Base-by-base conservation (phyloP, 2,797 vertebrate genomes). In the Monodelphis domestica region DNA sequence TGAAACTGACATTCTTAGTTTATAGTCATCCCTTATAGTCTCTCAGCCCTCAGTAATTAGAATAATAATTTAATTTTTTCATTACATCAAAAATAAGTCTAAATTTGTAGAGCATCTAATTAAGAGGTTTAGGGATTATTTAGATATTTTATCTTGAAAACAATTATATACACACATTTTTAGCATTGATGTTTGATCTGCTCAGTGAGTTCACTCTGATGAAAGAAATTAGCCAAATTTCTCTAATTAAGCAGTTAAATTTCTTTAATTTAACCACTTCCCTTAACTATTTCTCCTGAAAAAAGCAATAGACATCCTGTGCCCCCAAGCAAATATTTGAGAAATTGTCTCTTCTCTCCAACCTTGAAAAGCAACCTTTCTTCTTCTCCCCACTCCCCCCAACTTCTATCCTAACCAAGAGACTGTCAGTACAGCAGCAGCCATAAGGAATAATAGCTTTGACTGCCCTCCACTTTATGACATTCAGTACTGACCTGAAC, bases 261-360 rank as follows among this genome's bases (percentile, higher is more conserved):
- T n/a, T n/a, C n/a, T n/a, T n/a, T n/a, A n/a, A n/a, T n/a, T n/a
- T n/a, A 63, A 87, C 89, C 91, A 14, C 89, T 93, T 93, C 95
- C 90, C 95, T 54, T 93, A 87, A 78, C 92, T 89, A 95, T 93
- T 56, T n/a, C 53, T 5, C 93, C 28, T 91, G 45, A 3, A 30
- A 84, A 38, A 52, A 53, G 88, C 53, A 94, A 53, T 24, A 84
- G 89, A 87, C 38, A 54, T 84, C 24, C 38, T 9, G 70, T 87
- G 45, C 53, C 91, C 17, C 10, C 84, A 21, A 0, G 12, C 29
- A 96, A 4, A 93, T 89, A 94, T 57, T 93, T 54, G 93, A 50
- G 9, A 91, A 55, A n/a, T 29, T 15, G 17, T 24, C 93, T 29
- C 14, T 89, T 59, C 38, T 87, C 17, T 63, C 51, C 30, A 53